These are phyloP conservation scores for Trissolcus basalis DNA, from an alignment of 1,140 invertebrate species.

Conservation along the genomic window DNA sequence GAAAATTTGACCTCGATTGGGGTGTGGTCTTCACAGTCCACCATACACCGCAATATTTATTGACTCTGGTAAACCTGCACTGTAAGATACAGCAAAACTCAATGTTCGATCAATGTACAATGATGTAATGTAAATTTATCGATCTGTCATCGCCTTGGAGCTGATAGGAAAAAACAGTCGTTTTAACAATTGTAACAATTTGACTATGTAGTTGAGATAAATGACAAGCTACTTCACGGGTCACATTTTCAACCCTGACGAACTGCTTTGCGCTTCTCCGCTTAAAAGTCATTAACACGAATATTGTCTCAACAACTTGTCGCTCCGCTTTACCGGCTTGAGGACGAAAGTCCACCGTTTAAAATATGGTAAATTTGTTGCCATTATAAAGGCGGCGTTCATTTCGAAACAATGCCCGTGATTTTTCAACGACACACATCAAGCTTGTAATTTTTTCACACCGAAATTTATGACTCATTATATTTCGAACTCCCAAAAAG, in stretches of 20 bases:
- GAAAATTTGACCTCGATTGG: too few species aligned
- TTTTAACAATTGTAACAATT: slow-evolving; percentile 6
- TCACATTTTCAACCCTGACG: slow-evolving; percentile 5
- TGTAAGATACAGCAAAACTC: slow-evolving; percentile 32
- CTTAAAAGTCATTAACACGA: slow-evolving; percentile 43
- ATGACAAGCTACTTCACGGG: slow-evolving; percentile 10
- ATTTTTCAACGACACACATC: too few species aligned
- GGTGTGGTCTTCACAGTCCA: too few species aligned
- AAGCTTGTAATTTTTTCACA: too few species aligned
- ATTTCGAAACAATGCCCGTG: neutral
- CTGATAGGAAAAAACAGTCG: too few species aligned
- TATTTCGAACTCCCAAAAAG: too few species aligned
- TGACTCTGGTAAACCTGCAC: too few species aligned
- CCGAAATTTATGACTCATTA: too few species aligned
- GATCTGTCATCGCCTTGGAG: neutral
- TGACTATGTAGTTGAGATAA: slow-evolving; percentile 8
- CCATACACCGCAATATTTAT: too few species aligned
- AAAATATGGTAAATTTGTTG: too few species aligned
- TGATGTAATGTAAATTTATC: neutral
- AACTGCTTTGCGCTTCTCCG: slow-evolving; percentile 35
- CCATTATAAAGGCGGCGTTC: too few species aligned
- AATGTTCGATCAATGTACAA: slow-evolving; percentile 16
- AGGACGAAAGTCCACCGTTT: neutral
- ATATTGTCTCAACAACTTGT: slow-evolving; percentile 42
- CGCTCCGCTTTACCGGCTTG: slow-evolving; percentile 36